Percentiles rank a stretch among this genome's conserved stretches.
These are phyloP conservation scores for Neoniphon sammara DNA, from an alignment of 2,797 vertebrate genomes.

Conservation along the genomic window DNA sequence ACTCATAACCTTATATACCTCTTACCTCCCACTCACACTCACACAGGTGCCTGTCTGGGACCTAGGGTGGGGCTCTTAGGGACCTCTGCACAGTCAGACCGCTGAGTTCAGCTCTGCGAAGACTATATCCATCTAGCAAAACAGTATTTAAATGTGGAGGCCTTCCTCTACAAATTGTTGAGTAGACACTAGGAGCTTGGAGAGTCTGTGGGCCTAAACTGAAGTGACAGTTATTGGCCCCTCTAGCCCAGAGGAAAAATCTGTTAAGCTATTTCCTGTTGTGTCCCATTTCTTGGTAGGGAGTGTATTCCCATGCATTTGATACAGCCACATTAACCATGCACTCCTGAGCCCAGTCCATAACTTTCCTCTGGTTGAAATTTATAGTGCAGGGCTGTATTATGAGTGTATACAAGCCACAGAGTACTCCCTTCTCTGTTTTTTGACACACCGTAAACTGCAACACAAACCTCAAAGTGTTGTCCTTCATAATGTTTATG, in stretches of 20 bases:
- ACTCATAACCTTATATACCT: conserved; percentile 42
- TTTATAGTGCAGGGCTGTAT: conserved; percentile 72
- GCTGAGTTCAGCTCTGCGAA: conserved; percentile 54
- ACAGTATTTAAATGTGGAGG: conserved; percentile 73
- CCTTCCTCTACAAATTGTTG: conserved; percentile 76
- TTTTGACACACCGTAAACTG: conserved; percentile 75
- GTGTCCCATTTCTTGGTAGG: conserved; percentile 86
- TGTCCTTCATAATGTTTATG: conserved; percentile 69
- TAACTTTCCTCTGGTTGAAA: conserved; percentile 75
- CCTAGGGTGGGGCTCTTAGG: conserved; percentile 19
- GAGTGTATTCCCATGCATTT: conserved; percentile 83
- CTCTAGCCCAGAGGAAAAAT: conserved; percentile 78
- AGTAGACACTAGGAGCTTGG: conserved; percentile 79
- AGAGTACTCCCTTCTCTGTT: conserved; percentile 63
- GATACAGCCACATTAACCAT: conserved; percentile 81
- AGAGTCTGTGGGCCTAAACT: conserved; percentile 81
- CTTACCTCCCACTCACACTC: conserved; percentile 64
- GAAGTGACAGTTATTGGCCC: conserved; percentile 87
- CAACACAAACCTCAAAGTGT: conserved; percentile 65
- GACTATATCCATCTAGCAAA: conserved; percentile 65
- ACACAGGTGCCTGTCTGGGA: conserved; percentile 65
- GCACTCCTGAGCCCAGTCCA: conserved; percentile 71
- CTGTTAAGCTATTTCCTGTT: conserved; percentile 87
- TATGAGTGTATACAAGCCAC: conserved; percentile 70
- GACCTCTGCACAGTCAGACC: conserved; percentile 44